Evolutionary conservation across 2,888 invertebrate species (phyloP).

Genomic region (Criorhina ranunculi): DNA sequence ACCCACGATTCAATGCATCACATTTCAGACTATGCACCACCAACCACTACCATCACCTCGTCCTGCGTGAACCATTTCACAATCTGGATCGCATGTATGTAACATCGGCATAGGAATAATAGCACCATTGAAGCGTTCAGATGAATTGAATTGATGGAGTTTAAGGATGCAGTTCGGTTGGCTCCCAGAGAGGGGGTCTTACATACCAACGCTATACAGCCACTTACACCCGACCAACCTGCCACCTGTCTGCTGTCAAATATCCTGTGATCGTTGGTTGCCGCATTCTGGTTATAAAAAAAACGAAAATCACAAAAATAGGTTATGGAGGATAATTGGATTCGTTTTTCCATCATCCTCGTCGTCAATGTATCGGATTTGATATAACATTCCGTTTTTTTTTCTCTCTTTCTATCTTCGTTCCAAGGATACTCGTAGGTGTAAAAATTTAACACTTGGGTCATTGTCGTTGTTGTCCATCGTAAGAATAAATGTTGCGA

Average conservation of each 20-base stretch:
- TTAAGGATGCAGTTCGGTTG: constrained; percentile 63
- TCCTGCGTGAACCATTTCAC: constrained; percentile 51
- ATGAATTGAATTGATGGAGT: constrained; percentile 71
- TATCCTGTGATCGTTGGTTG: constrained; percentile 72
- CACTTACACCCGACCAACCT: constrained; percentile 62
- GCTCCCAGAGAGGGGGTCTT: constrained; percentile 6
- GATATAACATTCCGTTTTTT: constrained; percentile 19
- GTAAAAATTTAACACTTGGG: constrained; percentile 23
- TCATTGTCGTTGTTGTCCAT: constrained; percentile 22
- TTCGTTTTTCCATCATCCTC: constrained; percentile 68
- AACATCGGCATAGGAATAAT: constrained; percentile 61
- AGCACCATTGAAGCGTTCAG: constrained; percentile 63
- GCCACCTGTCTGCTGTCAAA: constrained; percentile 72
- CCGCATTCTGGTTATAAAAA: constrained; percentile 46
- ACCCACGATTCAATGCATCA: constrained; percentile 38
- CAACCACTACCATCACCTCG: constrained; percentile 37
- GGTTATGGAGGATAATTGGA: constrained; percentile 68
- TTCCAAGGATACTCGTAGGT: constrained; percentile 11
- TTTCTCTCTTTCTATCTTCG: constrained; percentile 3
- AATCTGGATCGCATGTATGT: constrained; percentile 59
- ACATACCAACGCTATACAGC: constrained; percentile 20
- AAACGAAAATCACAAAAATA: constrained; percentile 50
- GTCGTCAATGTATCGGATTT: constrained; percentile 66
- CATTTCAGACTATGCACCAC: constrained; percentile 31
- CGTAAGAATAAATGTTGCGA: constrained; percentile 22